These are phyloP conservation scores for Limnephilus rhombicus DNA, from an alignment of 2,888 invertebrate genomes.

Conservation along the genomic window DNA sequence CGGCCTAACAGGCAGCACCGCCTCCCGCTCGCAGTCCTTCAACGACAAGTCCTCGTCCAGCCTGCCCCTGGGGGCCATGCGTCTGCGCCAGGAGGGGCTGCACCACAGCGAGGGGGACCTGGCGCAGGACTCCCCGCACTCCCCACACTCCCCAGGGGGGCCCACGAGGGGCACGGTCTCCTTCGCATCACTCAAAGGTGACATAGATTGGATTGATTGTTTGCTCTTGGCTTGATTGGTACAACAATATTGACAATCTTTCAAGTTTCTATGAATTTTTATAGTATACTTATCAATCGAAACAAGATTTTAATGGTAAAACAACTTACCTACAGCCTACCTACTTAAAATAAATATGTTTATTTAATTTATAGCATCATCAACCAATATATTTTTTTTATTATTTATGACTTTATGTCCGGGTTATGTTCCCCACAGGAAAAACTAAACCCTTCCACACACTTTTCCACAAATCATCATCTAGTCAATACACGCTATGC, in stretches of 20 bases:
- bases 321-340: too few species aligned
- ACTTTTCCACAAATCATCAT: too few species aligned
- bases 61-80: constrained; percentile 70
- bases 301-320: too few species aligned
- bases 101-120: constrained; percentile 76
- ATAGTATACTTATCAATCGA: neutral
- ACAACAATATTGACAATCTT: neutral
- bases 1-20: constrained; percentile 73
- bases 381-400: too few species aligned
- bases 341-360: neutral
- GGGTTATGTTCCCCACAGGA: too few species aligned
- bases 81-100: constrained; percentile 65
- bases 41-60: constrained; percentile 71
- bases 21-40: constrained; percentile 76
- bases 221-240: neutral
- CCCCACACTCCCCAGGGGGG: neutral
- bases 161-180: constrained; percentile 42
- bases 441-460: too few species aligned
- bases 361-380: neutral
- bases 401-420: too few species aligned
- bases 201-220: neutral
- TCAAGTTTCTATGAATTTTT: neutral
- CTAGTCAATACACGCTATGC: too few species aligned
- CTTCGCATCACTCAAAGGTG: constrained; percentile 57
- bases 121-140: constrained; percentile 17